Percentiles rank a stretch among this genome's conserved stretches.
Conservation (phyloP, 2,113 vertebrate species). For the Cebidichthys violaceus region DNA sequence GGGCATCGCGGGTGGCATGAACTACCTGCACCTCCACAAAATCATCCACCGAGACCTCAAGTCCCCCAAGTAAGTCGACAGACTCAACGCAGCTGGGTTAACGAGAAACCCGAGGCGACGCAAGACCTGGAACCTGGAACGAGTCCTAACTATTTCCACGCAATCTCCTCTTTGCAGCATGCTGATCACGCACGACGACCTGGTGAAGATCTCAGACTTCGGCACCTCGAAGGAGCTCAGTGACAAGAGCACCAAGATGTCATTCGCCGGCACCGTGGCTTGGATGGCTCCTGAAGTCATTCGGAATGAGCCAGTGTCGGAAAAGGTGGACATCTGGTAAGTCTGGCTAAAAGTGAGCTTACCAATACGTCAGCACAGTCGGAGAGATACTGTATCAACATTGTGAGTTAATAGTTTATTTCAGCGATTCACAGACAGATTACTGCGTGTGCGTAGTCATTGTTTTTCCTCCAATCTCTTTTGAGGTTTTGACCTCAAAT, state of each 20-base stretch:
- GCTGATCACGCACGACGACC: conserved; percentile 97
- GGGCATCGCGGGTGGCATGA: conserved; percentile 99
- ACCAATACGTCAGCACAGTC: background rate
- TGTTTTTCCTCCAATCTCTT: background rate
- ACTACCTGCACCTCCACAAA: conserved; percentile 99
- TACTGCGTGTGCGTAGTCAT: background rate
- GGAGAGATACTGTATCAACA: background rate
- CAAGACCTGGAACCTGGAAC: background rate
- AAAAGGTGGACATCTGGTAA: conserved; percentile 99
- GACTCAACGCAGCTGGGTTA: background rate
- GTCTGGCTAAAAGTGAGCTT: conserved; percentile 40
- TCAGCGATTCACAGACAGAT: background rate
- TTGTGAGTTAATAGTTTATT: background rate
- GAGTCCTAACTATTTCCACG: background rate
- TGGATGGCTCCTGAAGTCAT: conserved; percentile 99
- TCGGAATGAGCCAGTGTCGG: conserved; percentile 96
- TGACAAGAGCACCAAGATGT: conserved; percentile 99
- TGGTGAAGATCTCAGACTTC: conserved; percentile 99
- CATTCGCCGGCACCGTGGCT: conserved; percentile 96
- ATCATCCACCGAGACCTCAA: conserved; percentile 99
- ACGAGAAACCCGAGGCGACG: background rate
- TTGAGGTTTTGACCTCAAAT: background rate
- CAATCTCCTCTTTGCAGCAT: conserved; percentile 84
- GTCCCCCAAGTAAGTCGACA: conserved; percentile 90
- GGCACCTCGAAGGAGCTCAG: conserved; percentile 97